These are phyloP conservation scores for Lasioglossum marginatum DNA, from an alignment of 2,888 invertebrate genomes.

Conservation along the genomic window DNA sequence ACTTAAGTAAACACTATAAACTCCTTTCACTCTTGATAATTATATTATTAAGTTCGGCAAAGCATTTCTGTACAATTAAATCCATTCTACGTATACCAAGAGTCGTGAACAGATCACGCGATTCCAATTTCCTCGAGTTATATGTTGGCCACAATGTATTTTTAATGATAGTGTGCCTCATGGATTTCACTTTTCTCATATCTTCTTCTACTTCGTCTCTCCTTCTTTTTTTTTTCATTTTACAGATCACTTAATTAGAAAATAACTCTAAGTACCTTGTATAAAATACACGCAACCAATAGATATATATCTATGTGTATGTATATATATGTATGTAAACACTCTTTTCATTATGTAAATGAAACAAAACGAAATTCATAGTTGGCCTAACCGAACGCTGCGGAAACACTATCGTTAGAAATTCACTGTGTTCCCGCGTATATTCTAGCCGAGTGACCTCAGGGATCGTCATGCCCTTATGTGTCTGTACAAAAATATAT, in stretches of 20 bases:
- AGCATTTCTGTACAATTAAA: slow-evolving; percentile 37
- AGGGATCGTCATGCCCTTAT: slow-evolving; percentile 36
- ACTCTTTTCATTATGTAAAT: slow-evolving; percentile 34
- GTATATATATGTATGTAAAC: neutral
- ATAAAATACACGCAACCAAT: slow-evolving; percentile 52
- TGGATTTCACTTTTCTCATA: slow-evolving; percentile 13
- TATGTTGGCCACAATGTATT: slow-evolving; percentile 52
- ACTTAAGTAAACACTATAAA: neutral
- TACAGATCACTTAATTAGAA: slow-evolving; percentile 25
- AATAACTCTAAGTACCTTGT: slow-evolving; percentile 55
- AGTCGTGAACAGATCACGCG: slow-evolving; percentile 37
- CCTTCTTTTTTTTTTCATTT: neutral
- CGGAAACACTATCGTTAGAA: slow-evolving; percentile 62
- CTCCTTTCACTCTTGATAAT: neutral
- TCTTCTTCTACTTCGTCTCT: neutral
- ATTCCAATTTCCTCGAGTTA: slow-evolving; percentile 27
- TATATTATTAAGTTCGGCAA: neutral
- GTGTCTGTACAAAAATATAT: slow-evolving; percentile 72
- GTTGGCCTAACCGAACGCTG: slow-evolving; percentile 4
- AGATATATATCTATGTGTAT: slow-evolving; percentile 9
- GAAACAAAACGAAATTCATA: slow-evolving; percentile 44
- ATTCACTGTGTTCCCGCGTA: slow-evolving; percentile 56
- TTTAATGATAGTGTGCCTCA: slow-evolving; percentile 60
- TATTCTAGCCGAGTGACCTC: slow-evolving; percentile 35
- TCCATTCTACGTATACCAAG: slow-evolving; percentile 23